These are phyloP conservation scores for Sericinus montela DNA, from an alignment of 2,888 invertebrate genomes.

Conservation along the genomic window DNA sequence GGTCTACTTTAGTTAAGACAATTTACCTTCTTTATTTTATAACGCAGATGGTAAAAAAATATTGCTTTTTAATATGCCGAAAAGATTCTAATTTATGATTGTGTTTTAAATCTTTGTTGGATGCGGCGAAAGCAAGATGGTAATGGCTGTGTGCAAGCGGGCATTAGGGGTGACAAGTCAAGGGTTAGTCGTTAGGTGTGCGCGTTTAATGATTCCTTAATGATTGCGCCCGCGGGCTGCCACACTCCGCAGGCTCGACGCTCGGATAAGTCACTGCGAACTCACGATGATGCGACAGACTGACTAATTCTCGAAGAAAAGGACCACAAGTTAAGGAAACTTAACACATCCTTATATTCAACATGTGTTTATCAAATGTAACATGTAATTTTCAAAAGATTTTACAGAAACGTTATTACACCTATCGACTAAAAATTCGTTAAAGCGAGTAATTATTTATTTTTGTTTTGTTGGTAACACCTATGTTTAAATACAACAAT, in stretches of 20 bases:
- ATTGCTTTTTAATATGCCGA: slow-evolving; percentile 18
- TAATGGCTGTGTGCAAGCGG: slow-evolving; percentile 22
- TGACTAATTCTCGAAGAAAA: background rate
- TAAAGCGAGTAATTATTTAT: too few species aligned
- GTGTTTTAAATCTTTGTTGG: background rate
- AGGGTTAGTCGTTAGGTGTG: slow-evolving; percentile 37
- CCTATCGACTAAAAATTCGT: too few species aligned
- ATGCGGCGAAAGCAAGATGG: slow-evolving; percentile 28
- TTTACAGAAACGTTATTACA: too few species aligned
- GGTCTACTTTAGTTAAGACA: too few species aligned
- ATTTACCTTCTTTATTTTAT: too few species aligned
- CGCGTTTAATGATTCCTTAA: slow-evolving; percentile 58
- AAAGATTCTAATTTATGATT: slow-evolving; percentile 19
- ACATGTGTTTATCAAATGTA: too few species aligned
- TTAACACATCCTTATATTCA: too few species aligned
- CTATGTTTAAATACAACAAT: too few species aligned
- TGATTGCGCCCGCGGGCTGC: slow-evolving; percentile 41
- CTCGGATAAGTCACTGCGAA: background rate
- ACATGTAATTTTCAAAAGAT: too few species aligned
- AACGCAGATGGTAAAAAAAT: too few species aligned
- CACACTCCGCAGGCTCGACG: slow-evolving; percentile 8
- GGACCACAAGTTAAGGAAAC: too few species aligned
- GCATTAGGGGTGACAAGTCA: slow-evolving; percentile 30
- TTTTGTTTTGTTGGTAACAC: too few species aligned
- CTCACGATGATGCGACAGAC: background rate